These are phyloP conservation scores for Acanthoscelides obtectus DNA, from an alignment of 2,888 invertebrate species.

Conservation along the genomic window DNA sequence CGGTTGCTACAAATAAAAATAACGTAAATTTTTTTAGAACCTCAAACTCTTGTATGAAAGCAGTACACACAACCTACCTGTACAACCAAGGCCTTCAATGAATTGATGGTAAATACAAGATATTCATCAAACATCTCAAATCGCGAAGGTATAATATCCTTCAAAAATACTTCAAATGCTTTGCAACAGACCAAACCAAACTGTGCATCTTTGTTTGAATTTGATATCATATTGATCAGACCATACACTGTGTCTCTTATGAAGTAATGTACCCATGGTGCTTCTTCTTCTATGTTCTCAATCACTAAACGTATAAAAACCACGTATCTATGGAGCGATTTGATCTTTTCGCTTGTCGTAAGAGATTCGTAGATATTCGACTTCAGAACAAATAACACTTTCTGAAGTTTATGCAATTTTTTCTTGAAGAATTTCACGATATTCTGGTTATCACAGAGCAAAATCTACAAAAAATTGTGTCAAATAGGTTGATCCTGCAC, in stretches of 20 bases:
- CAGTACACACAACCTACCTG: no score
- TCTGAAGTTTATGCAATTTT: conserved; percentile 31
- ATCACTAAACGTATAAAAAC: conserved; percentile 48
- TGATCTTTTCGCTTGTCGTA: conserved; percentile 51
- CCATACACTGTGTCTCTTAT: conserved; percentile 55
- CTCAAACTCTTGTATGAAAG: no score
- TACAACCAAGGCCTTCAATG: conserved; percentile 42
- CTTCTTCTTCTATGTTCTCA: conserved; percentile 39
- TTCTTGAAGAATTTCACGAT: conserved; percentile 19
- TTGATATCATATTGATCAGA: conserved; percentile 51
- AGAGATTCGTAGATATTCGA: conserved; percentile 52
- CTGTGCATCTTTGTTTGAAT: conserved; percentile 33
- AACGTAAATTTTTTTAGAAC: no score
- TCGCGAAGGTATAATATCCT: conserved; percentile 46
- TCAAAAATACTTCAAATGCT: conserved; percentile 49
- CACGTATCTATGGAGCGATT: conserved; percentile 55
- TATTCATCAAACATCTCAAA: conserved; percentile 47
- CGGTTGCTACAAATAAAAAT: background rate
- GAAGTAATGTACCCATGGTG: conserved; percentile 50
- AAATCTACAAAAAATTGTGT: conserved; percentile 42
- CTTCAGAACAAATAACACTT: conserved; percentile 36
- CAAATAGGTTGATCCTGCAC: no score
- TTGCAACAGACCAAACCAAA: conserved; percentile 37
- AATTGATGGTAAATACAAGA: conserved; percentile 52
- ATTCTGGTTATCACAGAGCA: conserved; percentile 20